These are phyloP conservation scores for Gortyna flavago DNA, from an alignment of 2,888 invertebrate species.

Conservation along the genomic window DNA sequence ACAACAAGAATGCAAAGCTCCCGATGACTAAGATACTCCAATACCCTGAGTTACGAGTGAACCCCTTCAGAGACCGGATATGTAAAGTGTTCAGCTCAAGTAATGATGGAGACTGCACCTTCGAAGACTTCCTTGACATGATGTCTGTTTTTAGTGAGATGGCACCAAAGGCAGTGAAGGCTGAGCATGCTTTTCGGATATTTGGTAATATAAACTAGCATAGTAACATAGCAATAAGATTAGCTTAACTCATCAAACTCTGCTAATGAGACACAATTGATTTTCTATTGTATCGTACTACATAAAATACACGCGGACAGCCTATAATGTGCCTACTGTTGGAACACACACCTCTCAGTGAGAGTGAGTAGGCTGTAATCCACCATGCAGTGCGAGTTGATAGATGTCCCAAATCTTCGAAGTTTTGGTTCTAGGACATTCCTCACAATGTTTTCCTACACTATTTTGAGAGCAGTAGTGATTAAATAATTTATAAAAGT, in stretches of 20 bases:
- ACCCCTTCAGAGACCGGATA: constrained; percentile 97
- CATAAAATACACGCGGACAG: no score
- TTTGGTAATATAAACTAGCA: constrained; percentile 92
- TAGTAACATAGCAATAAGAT: not conserved
- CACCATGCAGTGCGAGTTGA: not conserved
- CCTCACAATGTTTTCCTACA: not conserved
- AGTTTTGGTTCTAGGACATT: not conserved
- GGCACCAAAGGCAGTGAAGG: constrained; percentile 97
- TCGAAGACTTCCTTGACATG: constrained; percentile 99
- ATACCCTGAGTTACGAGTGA: constrained; percentile 96
- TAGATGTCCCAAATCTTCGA: not conserved
- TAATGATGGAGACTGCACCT: constrained; percentile 97
- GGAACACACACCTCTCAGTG: not conserved
- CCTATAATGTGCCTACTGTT: not conserved
- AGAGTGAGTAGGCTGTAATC: not conserved
- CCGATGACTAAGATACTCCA: constrained; percentile 95
- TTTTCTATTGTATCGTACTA: no score
- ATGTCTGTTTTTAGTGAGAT: constrained; percentile 98
- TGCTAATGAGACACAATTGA: no score
- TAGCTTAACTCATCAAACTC: no score
- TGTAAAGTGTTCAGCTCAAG: constrained; percentile 97
- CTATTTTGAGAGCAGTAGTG: not conserved
- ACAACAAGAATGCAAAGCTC: constrained; percentile 96
- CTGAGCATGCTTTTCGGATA: constrained; percentile 98
- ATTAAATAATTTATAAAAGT: not conserved